Evolutionary conservation across 2,797 vertebrate genomes (phyloP).

Genomic region (Catamblyrhynchus diadema): DNA sequence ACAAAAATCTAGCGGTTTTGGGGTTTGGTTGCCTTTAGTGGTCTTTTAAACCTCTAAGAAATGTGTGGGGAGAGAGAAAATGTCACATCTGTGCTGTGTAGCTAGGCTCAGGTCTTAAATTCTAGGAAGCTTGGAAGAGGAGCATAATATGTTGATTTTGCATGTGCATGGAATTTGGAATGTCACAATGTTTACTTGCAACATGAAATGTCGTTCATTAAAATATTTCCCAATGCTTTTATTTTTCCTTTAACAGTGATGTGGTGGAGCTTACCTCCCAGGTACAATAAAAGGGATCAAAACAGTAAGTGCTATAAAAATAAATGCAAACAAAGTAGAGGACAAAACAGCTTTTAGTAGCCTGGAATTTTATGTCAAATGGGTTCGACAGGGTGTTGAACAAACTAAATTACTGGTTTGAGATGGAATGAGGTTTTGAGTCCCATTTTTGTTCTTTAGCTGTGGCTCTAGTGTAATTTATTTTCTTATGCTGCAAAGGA

Average conservation of each 20-base stretch:
- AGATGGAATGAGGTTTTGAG: background rate
- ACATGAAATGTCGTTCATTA: background rate
- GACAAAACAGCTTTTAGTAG: background rate
- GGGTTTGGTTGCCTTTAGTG: background rate
- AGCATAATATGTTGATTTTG: background rate
- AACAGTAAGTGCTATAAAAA: background rate
- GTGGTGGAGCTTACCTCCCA: background rate
- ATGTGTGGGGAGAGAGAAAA: background rate
- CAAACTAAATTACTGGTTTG: constrained; percentile 51
- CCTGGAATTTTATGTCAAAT: constrained; percentile 55
- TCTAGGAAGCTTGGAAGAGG: background rate
- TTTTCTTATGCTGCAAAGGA: background rate
- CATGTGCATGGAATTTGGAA: background rate
- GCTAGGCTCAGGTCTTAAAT: background rate
- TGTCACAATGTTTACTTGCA: background rate
- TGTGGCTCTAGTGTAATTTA: constrained; percentile 33
- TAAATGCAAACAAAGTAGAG: constrained; percentile 32
- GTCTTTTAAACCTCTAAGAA: background rate
- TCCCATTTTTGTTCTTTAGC: background rate
- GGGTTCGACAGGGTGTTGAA: constrained; percentile 22
- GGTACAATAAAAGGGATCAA: background rate
- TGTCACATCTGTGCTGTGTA: background rate
- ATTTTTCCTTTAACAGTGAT: background rate
- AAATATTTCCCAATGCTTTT: background rate
- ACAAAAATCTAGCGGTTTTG: background rate